Percentiles rank a stretch among this genome's conserved stretches.
phyloP scores from a whole-genome alignment of 2,888 invertebrate genomes.

The Lepidochrysops patricia region DNA sequence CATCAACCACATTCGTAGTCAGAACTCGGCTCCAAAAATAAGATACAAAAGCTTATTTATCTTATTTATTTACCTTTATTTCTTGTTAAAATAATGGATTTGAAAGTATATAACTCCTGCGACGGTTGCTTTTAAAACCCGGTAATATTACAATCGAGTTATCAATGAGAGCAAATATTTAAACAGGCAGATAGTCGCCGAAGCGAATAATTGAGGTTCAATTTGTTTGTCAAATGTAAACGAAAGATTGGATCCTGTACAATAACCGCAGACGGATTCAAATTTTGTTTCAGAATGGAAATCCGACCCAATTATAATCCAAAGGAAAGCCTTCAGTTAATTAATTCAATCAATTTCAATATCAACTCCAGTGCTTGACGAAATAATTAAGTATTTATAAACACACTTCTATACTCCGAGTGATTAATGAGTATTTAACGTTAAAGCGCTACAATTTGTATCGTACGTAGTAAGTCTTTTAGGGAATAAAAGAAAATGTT shows the following conservation, averaged over 20 bases:
- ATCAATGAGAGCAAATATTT: background rate
- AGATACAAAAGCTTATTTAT: background rate
- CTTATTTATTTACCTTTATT: too few species aligned
- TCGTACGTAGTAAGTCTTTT: background rate
- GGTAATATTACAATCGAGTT: too few species aligned
- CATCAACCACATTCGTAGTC: background rate
- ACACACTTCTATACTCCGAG: background rate
- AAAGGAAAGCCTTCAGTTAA: slow-evolving; percentile 1
- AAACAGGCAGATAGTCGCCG: background rate
- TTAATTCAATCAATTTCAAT: slow-evolving; percentile 1
- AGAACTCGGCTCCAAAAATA: background rate
- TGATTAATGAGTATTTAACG: background rate
- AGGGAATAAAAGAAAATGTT: background rate
- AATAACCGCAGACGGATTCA: background rate
- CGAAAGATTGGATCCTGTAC: background rate
- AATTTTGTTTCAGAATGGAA: background rate
- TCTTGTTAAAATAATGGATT: too few species aligned
- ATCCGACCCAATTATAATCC: slow-evolving; percentile 3
- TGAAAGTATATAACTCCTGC: too few species aligned
- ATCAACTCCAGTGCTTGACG: background rate
- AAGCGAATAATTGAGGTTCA: background rate
- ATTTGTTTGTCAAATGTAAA: background rate
- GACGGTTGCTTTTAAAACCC: too few species aligned
- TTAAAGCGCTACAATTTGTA: too few species aligned
- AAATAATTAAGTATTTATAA: background rate